Base-by-base conservation (phyloP, 2,888 invertebrate species). In the Didymodactylos carnosus region DNA sequence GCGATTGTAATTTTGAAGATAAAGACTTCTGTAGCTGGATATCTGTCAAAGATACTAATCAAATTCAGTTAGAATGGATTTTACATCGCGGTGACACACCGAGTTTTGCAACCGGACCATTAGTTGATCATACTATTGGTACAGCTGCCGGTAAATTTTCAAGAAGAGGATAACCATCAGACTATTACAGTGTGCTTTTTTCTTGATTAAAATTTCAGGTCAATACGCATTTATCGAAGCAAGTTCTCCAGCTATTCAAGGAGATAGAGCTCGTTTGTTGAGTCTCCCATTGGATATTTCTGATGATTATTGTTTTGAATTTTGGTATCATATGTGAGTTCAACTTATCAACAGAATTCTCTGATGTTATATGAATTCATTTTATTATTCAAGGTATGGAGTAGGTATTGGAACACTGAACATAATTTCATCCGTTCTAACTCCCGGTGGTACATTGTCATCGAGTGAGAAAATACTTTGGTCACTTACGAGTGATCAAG, bases 151-250 rank as follows among this genome's bases (percentile, higher is more conserved):
- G n/a, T n/a, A n/a, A n/a, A n/a, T n/a, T n/a, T n/a, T n/a, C n/a
- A n/a, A n/a, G n/a, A n/a, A n/a, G n/a, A n/a, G n/a, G n/a, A n/a
- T n/a, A n/a, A n/a, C n/a, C n/a, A n/a, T n/a, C n/a, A n/a, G n/a
- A n/a, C n/a, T n/a, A n/a, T n/a, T n/a, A n/a, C n/a, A n/a, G n/a
- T n/a, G n/a, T n/a, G n/a, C n/a, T n/a, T n/a, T n/a, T n/a, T n/a
- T n/a, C n/a, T n/a, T n/a, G n/a, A n/a, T n/a, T n/a, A n/a, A n/a
- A 88, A 89, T 76, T 87, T 87, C 0, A 10, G 75, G 75, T 23
- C 40, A 43, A 79, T 93, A 90, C 81, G 88, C 93, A 87, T 89
- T 90, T 78, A 88, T 91, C 76, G 92, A 92, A 80, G 88, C 90
- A 23, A 87, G 89, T 0, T 85, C 87, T 0, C 84, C 85, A 0